Base-by-base conservation (phyloP, 2,113 vertebrate genomes). In the Forbesichthys agassizii region DNA sequence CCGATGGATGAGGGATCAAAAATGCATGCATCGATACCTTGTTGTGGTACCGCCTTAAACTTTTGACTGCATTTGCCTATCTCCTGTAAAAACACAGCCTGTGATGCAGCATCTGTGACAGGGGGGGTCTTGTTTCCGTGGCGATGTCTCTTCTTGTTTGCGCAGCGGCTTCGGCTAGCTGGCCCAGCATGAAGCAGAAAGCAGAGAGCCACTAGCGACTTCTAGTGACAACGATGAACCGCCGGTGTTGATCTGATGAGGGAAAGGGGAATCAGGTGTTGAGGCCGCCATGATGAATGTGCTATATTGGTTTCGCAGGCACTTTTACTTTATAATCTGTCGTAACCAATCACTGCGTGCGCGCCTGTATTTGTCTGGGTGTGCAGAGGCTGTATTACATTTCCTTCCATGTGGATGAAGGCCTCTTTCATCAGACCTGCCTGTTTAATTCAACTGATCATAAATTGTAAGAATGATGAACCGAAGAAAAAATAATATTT, bases 121-220 rank as follows among this genome's bases (percentile, higher is more conserved):
- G 12, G 68, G 73, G 75, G 77, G 72, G 80, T 74, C 84, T 75
- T 69, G 64, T 64, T 67, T 81, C 66, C 73, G 71, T 79, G 63
- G 16, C 54, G 60, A 47, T 68, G 58, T 75, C 47, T 80, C 54
- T 73, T 64, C 62, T 57, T 71, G 69, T 78, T 67, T 72, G 46
- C 69, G 18, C 33, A 68, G 66, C 80, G 66, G 68, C 69, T 70
- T 68, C 82, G 61, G 66, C 75, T 83, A 75, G 66, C 61, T 3
- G 59, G 46, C 68, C 48, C 79, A 85, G 81, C 83, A 67, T 84
- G 73, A 86, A 90, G 81, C 81, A 82, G 81, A 84, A 85, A 81
- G 75, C 71, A 73, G 57, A 66, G 66, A 64, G 66, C 51, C 71
- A 56, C 49, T 33, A 36, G 2, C 47, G n/a, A 20, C 13, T 51